Evolutionary conservation across 2,113 vertebrate species (phyloP).

Genomic region (Cisticola juncidis): DNA sequence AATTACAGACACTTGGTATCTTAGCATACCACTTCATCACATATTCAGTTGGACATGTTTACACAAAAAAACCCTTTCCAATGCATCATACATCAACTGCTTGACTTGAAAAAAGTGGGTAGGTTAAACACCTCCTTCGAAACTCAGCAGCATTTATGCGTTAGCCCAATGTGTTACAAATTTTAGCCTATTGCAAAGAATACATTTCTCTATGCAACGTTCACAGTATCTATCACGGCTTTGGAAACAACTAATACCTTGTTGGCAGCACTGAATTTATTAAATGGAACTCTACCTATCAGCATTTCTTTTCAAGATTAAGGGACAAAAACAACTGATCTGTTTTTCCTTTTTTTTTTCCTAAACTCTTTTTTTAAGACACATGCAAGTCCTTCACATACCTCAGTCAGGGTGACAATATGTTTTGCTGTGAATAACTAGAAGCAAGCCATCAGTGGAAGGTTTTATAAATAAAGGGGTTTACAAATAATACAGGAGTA

Average conservation of each 20-base stretch:
- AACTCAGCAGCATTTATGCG: background rate
- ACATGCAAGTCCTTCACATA: background rate
- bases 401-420: background rate
- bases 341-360: background rate
- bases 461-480: background rate
- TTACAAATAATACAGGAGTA: background rate
- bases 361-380: background rate
- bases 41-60: accelerated
- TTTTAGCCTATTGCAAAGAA: background rate
- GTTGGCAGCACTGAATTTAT: background rate
- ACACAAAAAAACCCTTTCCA: background rate
- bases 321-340: background rate
- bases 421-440: background rate
- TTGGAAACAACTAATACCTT: background rate
- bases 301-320: background rate
- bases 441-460: background rate
- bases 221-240: background rate
- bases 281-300: background rate
- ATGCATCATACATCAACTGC: background rate
- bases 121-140: background rate
- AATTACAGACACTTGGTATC: background rate
- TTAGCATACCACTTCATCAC: background rate
- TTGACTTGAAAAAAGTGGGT: background rate
- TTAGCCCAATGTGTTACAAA: background rate
- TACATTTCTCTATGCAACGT: background rate